Base-by-base conservation (phyloP, 2,797 vertebrate species). In the Botia almorhae region DNA sequence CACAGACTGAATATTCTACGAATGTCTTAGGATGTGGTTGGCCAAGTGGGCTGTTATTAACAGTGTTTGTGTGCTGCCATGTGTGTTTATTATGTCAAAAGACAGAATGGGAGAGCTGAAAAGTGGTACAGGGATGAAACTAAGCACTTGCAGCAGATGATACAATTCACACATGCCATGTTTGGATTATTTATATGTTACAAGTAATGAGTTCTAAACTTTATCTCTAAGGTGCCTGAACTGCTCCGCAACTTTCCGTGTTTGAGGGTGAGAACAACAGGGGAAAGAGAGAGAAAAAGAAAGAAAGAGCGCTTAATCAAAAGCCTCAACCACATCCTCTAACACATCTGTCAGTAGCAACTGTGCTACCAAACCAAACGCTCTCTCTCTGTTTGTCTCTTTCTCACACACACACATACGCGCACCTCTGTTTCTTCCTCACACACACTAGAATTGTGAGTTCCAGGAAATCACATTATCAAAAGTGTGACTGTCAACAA, bases 401-500 rank as follows among this genome's bases (percentile, higher is more conserved):
- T 29, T 60, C 46, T 50, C 69, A 46, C 63, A 69, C 69, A 74
- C 84, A 75, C 53, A 69, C 60, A 69, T 76, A 74, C 69, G 56
- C 55, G 64, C 72, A 55, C 3, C 5, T 26, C 75, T 89, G 83
- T 81, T 76, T 87, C 87, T 81, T 56, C 67, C 67, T 78, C 69
- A 58, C 74, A 77, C 76, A 76, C 53, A 61, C 64, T 80, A 46
- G 80, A 76, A 71, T 69, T 74, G 21, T 87, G 86, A 91, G 92
- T 94, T 94, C 92, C 90, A 91, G 93, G 93, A 94, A 94, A 92
- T 91, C 90, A 86, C 78, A 50, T 90, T 89, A 88, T 78, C 75
- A 72, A 90, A 87, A 85, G 84, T 87, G 89, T 85, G 91, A 89
- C 80, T 90, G 91, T 90, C 88, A 92, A 90, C 87, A 92, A 88